These are phyloP conservation scores for Virgularia gustaviana DNA, from an alignment of 92 coral and sea anemone species.

Conservation along the genomic window DNA sequence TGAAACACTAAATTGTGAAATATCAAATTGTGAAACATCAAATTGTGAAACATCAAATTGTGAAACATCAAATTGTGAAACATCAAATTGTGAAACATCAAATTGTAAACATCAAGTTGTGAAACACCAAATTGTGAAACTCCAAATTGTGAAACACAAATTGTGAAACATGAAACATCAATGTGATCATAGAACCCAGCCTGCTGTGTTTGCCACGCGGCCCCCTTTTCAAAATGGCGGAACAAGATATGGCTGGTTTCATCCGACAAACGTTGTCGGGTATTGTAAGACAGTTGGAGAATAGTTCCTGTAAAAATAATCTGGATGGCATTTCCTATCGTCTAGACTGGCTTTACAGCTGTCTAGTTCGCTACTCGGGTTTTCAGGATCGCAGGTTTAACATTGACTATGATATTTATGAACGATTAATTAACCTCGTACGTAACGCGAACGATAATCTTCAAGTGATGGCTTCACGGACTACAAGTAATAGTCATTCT, in stretches of 20 bases:
- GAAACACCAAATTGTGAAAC: not conserved
- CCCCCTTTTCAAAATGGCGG: constrained; percentile 9
- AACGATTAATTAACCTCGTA: not conserved
- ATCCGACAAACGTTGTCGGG: not conserved
- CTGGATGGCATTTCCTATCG: not conserved
- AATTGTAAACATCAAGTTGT: too few species aligned
- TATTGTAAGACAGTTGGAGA: not conserved
- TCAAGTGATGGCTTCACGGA: not conserved
- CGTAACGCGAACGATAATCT: not conserved
- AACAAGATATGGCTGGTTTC: not conserved
- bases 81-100: too few species aligned
- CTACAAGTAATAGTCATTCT: not conserved
- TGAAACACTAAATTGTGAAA: too few species aligned
- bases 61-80: too few species aligned
- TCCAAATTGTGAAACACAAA: not conserved
- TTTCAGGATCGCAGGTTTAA: not conserved
- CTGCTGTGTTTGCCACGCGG: too few species aligned
- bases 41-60: too few species aligned
- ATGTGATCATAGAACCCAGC: not conserved
- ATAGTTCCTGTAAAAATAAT: not conserved
- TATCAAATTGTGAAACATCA: too few species aligned
- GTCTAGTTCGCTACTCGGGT: not conserved
- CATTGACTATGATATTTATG: too few species aligned
- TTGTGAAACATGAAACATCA: not conserved
- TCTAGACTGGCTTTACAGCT: not conserved